These are phyloP conservation scores for Cephus spinipes DNA, from an alignment of 2,888 invertebrate genomes.

Conservation along the genomic window DNA sequence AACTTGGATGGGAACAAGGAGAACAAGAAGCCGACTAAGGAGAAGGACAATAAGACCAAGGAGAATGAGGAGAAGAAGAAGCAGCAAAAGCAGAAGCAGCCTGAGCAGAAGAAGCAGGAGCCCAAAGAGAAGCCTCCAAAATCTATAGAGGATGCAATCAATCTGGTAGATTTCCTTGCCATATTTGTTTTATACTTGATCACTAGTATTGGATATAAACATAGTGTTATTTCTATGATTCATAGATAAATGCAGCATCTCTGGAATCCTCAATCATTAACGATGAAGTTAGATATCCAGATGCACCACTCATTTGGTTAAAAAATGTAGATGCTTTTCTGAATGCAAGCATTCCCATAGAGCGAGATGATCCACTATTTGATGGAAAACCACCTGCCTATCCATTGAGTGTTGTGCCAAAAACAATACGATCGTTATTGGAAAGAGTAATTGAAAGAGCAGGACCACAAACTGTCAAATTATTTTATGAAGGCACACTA, in stretches of 20 bases:
- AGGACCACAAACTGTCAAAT: slow-evolving; percentile 73
- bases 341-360: slow-evolving; percentile 73
- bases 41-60: slow-evolving; percentile 60
- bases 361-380: slow-evolving; percentile 75
- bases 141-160: slow-evolving; percentile 74
- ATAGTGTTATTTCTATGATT: slow-evolving; percentile 7
- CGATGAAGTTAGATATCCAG: slow-evolving; percentile 74
- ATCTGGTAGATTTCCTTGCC: slow-evolving; percentile 67
- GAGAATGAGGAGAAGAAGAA: slow-evolving; percentile 68
- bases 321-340: slow-evolving; percentile 77
- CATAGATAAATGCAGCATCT: background rate
- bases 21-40: slow-evolving; percentile 67
- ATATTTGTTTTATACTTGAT: background rate
- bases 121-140: slow-evolving; percentile 76
- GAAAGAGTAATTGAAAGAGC: slow-evolving; percentile 71
- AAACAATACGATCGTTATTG: slow-evolving; percentile 65
- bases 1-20: slow-evolving; percentile 75
- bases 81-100: slow-evolving; percentile 66
- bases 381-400: slow-evolving; percentile 70
- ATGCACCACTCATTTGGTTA: slow-evolving; percentile 78
- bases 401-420: slow-evolving; percentile 70
- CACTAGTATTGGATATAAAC: background rate
- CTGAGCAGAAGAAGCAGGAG: slow-evolving; percentile 69
- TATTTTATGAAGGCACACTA: slow-evolving; percentile 79
- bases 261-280: too few species aligned